Evolutionary conservation across 2,113 vertebrate species (phyloP).

Genomic region (Alexandromys fortis): DNA sequence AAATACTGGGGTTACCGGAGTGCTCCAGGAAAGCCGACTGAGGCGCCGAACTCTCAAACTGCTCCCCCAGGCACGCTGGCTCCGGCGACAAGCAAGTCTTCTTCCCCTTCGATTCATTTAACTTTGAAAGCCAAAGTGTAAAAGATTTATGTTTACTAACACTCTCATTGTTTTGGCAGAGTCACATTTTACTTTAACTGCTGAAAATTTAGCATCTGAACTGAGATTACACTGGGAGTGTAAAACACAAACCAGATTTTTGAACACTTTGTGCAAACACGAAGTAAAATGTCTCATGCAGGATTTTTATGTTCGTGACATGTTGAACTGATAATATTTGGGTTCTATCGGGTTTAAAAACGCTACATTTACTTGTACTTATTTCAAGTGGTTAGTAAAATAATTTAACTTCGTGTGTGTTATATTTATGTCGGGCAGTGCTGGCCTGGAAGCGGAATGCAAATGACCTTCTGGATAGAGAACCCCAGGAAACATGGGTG

Average conservation of each 20-base stretch:
- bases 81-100: neutral
- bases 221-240: neutral
- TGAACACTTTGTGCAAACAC: neutral
- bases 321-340: constrained; percentile 22
- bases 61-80: neutral
- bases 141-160: neutral
- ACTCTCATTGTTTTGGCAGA: constrained; percentile 11
- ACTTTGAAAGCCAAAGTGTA: neutral
- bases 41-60: neutral
- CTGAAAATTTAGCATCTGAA: constrained; percentile 17
- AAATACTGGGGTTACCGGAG: neutral
- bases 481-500: neutral
- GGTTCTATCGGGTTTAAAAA: neutral
- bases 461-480: neutral
- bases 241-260: constrained; percentile 32
- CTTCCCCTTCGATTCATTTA: neutral
- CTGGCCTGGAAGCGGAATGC: neutral
- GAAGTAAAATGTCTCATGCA: neutral
- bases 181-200: neutral
- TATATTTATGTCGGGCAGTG: neutral
- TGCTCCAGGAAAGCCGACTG: neutral
- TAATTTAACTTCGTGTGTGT: neutral
- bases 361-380: constrained; percentile 11
- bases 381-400: neutral
- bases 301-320: neutral